Percentiles rank a stretch among this genome's conserved stretches.
phyloP scores from a whole-genome alignment of 1,140 invertebrate genomes.

The Maconellicoccus hirsutus region DNA sequence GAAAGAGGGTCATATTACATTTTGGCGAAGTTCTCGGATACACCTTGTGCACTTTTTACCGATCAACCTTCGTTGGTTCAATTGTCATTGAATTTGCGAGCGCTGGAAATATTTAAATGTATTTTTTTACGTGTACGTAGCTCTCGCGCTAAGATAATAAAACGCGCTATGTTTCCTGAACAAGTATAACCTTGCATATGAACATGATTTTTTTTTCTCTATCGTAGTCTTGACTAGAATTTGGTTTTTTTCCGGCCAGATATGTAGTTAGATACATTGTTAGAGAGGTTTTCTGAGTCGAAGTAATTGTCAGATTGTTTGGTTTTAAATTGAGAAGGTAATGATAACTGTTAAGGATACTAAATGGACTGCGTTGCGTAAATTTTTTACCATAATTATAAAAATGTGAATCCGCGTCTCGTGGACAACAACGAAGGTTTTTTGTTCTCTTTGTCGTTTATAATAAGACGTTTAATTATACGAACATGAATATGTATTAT shows the following conservation, averaged over 20 bases:
- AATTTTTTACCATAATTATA: background rate
- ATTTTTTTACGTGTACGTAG: background rate
- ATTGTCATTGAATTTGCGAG: background rate
- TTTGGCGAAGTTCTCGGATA: background rate
- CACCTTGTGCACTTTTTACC: background rate
- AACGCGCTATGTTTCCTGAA: no score
- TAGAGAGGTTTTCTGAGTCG: no score
- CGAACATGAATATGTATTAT: background rate
- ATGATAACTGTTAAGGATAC: background rate
- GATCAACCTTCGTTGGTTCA: background rate
- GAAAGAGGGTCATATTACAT: background rate
- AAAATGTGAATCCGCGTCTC: background rate
- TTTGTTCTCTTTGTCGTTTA: background rate
- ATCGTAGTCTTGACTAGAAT: no score
- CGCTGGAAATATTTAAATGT: background rate
- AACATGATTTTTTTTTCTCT: no score
- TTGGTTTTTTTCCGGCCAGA: no score
- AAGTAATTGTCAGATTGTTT: no score
- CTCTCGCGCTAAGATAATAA: background rate
- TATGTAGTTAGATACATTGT: no score
- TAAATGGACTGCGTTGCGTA: background rate
- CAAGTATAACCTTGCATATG: no score
- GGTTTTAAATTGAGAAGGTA: background rate
- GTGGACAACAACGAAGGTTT: background rate
- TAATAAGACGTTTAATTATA: constrained; percentile 3